Base-by-base conservation (phyloP, 2,113 vertebrate genomes). In the Nycticebus coucang region DNA sequence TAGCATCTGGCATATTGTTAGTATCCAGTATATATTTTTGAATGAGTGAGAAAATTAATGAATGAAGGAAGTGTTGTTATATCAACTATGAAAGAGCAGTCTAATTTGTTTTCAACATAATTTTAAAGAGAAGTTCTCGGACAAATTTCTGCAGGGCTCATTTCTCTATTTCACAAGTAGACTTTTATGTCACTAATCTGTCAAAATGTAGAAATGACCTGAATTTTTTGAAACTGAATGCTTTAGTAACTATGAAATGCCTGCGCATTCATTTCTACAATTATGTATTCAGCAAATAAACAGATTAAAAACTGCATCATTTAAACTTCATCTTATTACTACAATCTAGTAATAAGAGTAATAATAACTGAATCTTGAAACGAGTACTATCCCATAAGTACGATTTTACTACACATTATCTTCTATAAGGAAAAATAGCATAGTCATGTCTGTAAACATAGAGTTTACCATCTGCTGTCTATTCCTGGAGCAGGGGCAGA, bases 261-360 rank as follows among this genome's bases (percentile, higher is more conserved):
- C 9, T 37, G 28, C 83, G 68, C 10, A 35, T 77, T 60, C 66
- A 79, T 60, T 93, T 69, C 90, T 64, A 59, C 69, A 89, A 66
- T 86, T 74, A 69, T 33, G 62, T 92, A 30, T 35, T 89, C 60
- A 24, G 6, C 86, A 92, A 90, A 74, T 80, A 71, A 81, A 37
- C 26, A 84, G 28, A 68, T 84, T 95, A 81, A 88, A 88, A 89
- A 18, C 45, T 83, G n/a, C 2, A 68, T 87, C 85, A 53, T 66
- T 62, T 80, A 59, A 79, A 60, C 4, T 50, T 50, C 8, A 50
- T 50, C 45, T 50, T 50, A 50, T 50, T 50, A 50, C 45, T 50
- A 57, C 21, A 86, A 82, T 72, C 57, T 94, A 24, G 12, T 57
- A 72, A 33, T 62, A 89, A n/a, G 24, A 60, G 10, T 77, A 91